Conservation (phyloP, 2,113 vertebrate species). For the Lycaon pictus region DNA sequence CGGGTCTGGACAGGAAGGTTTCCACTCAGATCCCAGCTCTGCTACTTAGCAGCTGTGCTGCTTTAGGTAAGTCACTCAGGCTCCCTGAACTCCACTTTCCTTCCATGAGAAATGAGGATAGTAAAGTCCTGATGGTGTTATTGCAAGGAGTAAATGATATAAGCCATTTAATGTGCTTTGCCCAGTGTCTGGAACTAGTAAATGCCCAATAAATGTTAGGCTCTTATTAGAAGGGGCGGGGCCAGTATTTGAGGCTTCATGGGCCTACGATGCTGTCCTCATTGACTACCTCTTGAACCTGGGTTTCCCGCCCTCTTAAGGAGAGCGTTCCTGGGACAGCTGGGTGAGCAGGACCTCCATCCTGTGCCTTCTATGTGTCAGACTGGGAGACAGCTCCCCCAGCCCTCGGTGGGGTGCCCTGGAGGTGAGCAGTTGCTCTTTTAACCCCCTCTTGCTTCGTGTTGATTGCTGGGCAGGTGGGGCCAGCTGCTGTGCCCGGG, state of each 20-base stretch:
- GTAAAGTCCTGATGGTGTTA: neutral
- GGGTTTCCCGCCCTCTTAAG: neutral
- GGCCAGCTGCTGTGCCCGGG: slow-evolving; percentile 33
- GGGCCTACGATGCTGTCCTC: fast-evolving
- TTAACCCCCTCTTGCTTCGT: neutral
- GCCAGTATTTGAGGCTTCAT: neutral
- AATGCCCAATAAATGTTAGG: neutral
- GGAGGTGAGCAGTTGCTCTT: neutral
- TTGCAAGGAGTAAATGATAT: neutral
- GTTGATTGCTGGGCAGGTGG: neutral
- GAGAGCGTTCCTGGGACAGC: neutral
- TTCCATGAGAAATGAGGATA: neutral
- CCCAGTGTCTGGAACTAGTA: neutral
- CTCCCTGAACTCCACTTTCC: neutral
- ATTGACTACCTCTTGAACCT: neutral
- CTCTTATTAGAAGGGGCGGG: neutral
- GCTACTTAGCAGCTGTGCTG: neutral
- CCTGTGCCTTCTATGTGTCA: neutral
- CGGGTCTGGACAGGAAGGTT: neutral
- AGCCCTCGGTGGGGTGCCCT: neutral
- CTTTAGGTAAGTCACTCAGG: neutral
- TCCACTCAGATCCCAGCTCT: neutral
- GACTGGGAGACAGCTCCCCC: neutral
- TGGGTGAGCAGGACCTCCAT: neutral
- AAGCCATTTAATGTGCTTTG: neutral